phyloP scores from a whole-genome alignment of 2,113 vertebrate genomes.

The Malurus alboscapulatus region DNA sequence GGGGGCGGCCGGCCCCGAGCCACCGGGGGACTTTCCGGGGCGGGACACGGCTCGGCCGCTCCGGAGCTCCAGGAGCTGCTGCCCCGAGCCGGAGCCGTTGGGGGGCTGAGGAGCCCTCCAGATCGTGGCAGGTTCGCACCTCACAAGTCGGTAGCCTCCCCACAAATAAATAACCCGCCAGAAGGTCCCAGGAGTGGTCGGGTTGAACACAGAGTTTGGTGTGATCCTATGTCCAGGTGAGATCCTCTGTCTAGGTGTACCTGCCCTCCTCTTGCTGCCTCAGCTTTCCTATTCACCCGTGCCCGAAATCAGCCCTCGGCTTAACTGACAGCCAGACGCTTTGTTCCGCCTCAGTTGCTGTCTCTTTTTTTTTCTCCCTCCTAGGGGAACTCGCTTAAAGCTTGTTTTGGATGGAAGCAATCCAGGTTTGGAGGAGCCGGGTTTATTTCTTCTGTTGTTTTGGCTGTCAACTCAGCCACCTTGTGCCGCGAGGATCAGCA shows the following conservation, averaged over 20 bases:
- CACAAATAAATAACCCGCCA: rapidly evolving
- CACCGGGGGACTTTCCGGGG: background rate
- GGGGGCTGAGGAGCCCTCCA: background rate
- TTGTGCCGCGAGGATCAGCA: background rate
- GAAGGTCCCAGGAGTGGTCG: background rate
- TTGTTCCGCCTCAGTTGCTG: background rate
- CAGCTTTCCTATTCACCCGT: rapidly evolving
- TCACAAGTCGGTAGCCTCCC: rapidly evolving
- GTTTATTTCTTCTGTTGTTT: background rate
- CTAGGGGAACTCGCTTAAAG: background rate
- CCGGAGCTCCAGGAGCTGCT: background rate
- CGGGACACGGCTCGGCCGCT: background rate
- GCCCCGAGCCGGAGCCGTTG: rapidly evolving
- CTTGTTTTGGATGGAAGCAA: background rate
- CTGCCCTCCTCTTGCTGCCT: background rate
- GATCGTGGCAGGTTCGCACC: rapidly evolving
- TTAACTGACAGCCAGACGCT: background rate
- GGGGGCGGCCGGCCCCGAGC: background rate
- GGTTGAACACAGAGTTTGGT: rapidly evolving
- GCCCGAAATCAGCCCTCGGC: background rate
- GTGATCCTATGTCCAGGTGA: background rate
- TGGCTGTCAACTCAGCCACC: background rate
- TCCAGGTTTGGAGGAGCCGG: background rate
- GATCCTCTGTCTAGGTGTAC: background rate
- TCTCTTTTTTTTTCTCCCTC: background rate